Base-by-base conservation (phyloP, 2,113 vertebrate species). In the Myiozetetes cayanensis region DNA sequence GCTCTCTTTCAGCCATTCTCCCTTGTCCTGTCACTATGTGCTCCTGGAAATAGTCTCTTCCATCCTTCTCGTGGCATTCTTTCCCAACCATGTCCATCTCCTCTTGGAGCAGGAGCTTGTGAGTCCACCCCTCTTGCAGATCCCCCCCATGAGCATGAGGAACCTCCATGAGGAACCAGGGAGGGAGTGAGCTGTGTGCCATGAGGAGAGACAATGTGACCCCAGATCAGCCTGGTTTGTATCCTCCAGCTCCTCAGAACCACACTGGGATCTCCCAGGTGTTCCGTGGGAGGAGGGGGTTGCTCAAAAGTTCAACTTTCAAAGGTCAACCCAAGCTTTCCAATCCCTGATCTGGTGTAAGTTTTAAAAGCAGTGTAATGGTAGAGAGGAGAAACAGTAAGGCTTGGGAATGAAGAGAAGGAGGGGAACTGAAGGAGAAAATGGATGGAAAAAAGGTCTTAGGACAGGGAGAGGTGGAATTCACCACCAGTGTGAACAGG, bases 271-370 rank as follows among this genome's bases (percentile, higher is more conserved):
- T 53, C 55, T 46, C 37, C 10, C 0, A 0, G 39, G 56, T 58
- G 21, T 13, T 14, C 28, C 6, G 18, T 41, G 43, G 47, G 41
- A 62, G 16, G 28, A 81, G 52, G 16, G 14, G 39, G 19, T 16
- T 39, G 55, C 7, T n/a, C n/a, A 2, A 4, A 53, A 1, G 13
- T 21, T 16, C 16, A 35, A 15, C 1, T 0, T 14, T 25, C 22
- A 3, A 6, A 13, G 21, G 19, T 13, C 72, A 62, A 1, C 23
- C 61, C 59, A 35, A 62, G 63, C 61, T 21, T 53, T 39, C 19
- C 3, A 17, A 31, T 3, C 11, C 0, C 7, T 3, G 25, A 1
- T 31, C 66, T 39, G 15, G 43, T 24, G 49, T 18, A 5, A 43
- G 67, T 27, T 89, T 58, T 58, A 16, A 35, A 62, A 75, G 44